Evolutionary conservation across 2,888 invertebrate genomes (phyloP).

Genomic region (Craniophora ligustri): DNA sequence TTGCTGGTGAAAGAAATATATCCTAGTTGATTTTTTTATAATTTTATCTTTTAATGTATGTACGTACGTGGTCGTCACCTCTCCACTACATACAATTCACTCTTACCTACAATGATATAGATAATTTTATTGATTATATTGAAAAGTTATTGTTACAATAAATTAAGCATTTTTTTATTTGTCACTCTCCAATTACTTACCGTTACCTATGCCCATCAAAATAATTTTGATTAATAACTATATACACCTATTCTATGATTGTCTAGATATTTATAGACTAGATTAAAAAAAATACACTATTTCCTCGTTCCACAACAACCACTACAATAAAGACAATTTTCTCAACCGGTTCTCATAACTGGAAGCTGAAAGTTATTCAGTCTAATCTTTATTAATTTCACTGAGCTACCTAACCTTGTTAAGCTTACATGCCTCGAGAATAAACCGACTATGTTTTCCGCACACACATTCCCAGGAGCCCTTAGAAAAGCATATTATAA

Average conservation of each 20-base stretch:
- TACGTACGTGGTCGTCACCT: no score
- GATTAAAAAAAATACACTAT: conserved; percentile 8
- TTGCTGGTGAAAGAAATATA: conserved; percentile 20
- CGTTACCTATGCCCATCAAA: no score
- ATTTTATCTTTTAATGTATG: not conserved
- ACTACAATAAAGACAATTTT: conserved; percentile 30
- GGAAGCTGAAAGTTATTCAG: conserved; percentile 39
- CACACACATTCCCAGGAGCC: conserved; percentile 26
- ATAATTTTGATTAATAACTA: no score
- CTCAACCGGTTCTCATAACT: conserved; percentile 31
- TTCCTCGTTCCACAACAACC: conserved; percentile 6
- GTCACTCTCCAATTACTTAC: no score
- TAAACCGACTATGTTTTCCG: conserved; percentile 45
- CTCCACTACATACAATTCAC: no score
- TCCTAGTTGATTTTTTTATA: conserved; percentile 6
- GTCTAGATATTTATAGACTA: not conserved
- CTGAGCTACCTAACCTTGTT: conserved; percentile 34
- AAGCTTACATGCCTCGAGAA: conserved; percentile 38
- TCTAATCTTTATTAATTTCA: conserved; percentile 44
- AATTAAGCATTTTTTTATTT: no score
- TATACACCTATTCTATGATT: not conserved
- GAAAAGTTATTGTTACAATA: no score
- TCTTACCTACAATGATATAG: no score
- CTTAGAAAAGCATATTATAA: conserved; percentile 47
- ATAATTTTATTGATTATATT: no score